Percentiles rank a stretch among this genome's conserved stretches.
Conservation (phyloP, 1,140 invertebrate species). For the Scaptomyza hsui region DNA sequence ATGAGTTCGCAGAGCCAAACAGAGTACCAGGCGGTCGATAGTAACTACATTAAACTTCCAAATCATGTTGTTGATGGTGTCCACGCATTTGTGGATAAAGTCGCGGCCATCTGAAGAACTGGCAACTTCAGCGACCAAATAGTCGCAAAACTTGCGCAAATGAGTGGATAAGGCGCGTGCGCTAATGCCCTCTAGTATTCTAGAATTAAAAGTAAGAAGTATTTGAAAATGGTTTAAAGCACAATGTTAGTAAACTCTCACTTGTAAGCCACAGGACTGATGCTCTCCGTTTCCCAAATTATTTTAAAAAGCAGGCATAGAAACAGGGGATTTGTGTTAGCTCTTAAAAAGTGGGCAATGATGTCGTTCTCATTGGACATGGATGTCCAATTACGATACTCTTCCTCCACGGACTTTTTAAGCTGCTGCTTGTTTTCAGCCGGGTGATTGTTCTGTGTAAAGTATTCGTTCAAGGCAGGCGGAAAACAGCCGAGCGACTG, state of each 20-base stretch:
- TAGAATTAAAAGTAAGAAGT: slow-evolving; percentile 82
- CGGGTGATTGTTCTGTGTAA: slow-evolving; percentile 90
- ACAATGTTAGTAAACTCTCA: slow-evolving; percentile 84
- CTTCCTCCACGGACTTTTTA: slow-evolving; percentile 96
- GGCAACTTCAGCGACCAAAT: slow-evolving; percentile 95
- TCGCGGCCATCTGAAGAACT: slow-evolving; percentile 91
- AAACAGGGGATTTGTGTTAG: slow-evolving; percentile 94
- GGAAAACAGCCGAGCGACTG: slow-evolving; percentile 97
- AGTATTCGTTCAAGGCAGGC: slow-evolving; percentile 93
- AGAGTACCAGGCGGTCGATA: slow-evolving; percentile 95
- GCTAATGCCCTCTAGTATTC: slow-evolving; percentile 96
- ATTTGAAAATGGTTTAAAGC: neutral
- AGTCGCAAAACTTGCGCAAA: slow-evolving; percentile 97
- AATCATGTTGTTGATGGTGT: slow-evolving; percentile 97
- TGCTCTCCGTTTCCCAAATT: slow-evolving; percentile 96
- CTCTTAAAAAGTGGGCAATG: slow-evolving; percentile 96
- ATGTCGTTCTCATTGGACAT: slow-evolving; percentile 99
- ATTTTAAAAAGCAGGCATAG: slow-evolving; percentile 96
- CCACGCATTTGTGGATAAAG: slow-evolving; percentile 96
- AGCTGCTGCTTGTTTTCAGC: slow-evolving; percentile 95
- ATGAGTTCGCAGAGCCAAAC: slow-evolving; percentile 94
- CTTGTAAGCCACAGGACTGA: slow-evolving; percentile 97
- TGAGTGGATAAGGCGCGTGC: slow-evolving; percentile 95
- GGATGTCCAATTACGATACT: slow-evolving; percentile 97
- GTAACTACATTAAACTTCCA: slow-evolving; percentile 99